phyloP scores from a whole-genome alignment of 2,888 invertebrate genomes.

The Agrenia bidenticulata region DNA sequence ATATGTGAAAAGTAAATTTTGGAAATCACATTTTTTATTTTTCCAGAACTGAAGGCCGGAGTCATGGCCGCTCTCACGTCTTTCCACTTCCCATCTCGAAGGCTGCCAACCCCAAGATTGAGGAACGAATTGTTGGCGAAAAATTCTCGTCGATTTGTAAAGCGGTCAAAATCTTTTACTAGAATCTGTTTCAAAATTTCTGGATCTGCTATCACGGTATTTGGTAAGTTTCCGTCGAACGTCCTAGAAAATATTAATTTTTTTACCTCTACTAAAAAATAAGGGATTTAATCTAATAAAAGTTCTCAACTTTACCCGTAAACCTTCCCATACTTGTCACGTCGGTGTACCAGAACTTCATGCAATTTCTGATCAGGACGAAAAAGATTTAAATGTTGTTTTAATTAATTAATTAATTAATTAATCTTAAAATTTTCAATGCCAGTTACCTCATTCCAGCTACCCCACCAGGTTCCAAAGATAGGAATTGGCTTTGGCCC shows the following conservation, averaged over 20 bases:
- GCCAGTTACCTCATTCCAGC: no score
- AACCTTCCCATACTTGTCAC: not conserved
- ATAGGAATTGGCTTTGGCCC: not conserved
- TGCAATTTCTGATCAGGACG: not conserved
- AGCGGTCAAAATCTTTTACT: not conserved
- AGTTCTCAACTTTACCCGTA: not conserved
- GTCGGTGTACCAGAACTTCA: not conserved
- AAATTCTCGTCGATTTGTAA: not conserved
- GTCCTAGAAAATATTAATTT: not conserved
- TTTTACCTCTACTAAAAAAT: not conserved
- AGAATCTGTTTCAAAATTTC: not conserved
- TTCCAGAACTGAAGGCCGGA: conserved; percentile 8
- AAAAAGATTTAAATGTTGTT: no score
- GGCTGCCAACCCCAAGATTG: not conserved
- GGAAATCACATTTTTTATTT: not conserved
- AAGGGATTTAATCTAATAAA: no score
- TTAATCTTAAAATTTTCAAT: no score
- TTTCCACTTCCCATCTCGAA: not conserved
- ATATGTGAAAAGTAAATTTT: no score
- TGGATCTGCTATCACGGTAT: not conserved
- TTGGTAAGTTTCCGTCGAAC: not conserved
- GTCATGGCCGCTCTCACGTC: not conserved
- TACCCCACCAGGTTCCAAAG: not conserved
- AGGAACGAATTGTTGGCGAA: not conserved
- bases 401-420: no score